Conservation (phyloP, 2,888 invertebrate genomes). For the Exephanes ischioxanthus region DNA sequence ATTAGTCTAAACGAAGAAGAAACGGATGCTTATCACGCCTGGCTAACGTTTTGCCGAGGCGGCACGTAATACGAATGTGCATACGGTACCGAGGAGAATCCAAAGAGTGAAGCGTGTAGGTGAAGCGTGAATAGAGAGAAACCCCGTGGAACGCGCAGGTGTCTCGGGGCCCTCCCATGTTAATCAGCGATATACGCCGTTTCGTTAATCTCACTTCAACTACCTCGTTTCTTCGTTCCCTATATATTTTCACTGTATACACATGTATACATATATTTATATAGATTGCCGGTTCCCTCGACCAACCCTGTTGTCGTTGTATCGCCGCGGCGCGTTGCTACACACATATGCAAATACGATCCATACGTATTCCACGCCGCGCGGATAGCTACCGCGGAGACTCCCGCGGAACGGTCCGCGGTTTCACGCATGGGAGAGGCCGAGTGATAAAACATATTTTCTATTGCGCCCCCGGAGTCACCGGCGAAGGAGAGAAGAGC, state of each 20-base stretch:
- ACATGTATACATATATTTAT: background rate
- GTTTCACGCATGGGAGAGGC: constrained; percentile 76
- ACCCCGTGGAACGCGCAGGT: constrained; percentile 78
- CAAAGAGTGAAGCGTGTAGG: constrained; percentile 52
- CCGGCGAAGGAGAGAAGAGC: background rate
- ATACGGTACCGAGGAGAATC: constrained; percentile 25
- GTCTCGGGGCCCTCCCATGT: constrained; percentile 81
- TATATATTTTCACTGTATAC: constrained; percentile 21
- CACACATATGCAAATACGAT: constrained; percentile 73
- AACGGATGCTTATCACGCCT: constrained; percentile 62
- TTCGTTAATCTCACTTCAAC: constrained; percentile 70
- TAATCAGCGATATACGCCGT: constrained; percentile 76
- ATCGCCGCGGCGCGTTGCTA: constrained; percentile 59
- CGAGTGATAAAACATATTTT: constrained; percentile 75
- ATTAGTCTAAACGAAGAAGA: constrained; percentile 65
- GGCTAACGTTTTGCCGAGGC: constrained; percentile 48
- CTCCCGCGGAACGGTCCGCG: constrained; percentile 56
- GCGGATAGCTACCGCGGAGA: constrained; percentile 59
- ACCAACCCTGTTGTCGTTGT: constrained; percentile 52
- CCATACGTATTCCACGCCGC: constrained; percentile 73
- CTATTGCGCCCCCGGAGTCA: constrained; percentile 68
- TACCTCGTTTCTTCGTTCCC: constrained; percentile 70
- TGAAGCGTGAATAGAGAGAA: constrained; percentile 63
- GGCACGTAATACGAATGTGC: constrained; percentile 38
- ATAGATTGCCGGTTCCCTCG: constrained; percentile 43